A percentile compares a stretch with the other conserved stretches of the same genome.
phyloP scores from a whole-genome alignment of 2,888 invertebrate genomes.

The Eucriotettix oculatus region DNA sequence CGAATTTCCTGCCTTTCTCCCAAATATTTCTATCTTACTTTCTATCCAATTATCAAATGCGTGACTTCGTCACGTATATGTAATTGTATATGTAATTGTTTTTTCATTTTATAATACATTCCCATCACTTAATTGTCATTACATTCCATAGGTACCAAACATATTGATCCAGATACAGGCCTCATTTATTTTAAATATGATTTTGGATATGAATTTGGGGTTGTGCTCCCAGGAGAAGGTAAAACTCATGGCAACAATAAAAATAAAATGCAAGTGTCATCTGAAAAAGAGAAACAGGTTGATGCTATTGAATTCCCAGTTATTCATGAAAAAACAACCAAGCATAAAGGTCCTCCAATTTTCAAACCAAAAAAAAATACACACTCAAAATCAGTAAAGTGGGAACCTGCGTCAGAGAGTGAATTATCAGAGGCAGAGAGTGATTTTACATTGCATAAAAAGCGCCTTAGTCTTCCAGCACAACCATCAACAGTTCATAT shows the following conservation, averaged over 20 bases:
- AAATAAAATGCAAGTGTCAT: slow-evolving; percentile 9
- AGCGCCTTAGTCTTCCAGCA: slow-evolving; percentile 28
- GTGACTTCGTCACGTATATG: too few species aligned
- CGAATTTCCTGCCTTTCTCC: too few species aligned
- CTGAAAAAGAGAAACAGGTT: slow-evolving; percentile 32
- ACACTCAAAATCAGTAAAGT: slow-evolving; percentile 33
- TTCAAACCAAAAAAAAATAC: slow-evolving; percentile 28
- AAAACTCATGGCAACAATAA: slow-evolving; percentile 25
- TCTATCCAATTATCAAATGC: too few species aligned
- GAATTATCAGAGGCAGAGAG: slow-evolving; percentile 42
- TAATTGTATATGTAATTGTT: too few species aligned
- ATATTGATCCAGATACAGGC: slow-evolving; percentile 57
- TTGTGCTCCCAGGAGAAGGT: slow-evolving; percentile 49
- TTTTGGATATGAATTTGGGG: slow-evolving; percentile 63
- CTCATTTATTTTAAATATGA: slow-evolving; percentile 68
- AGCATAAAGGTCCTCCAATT: slow-evolving; percentile 19
- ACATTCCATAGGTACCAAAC: slow-evolving; percentile 43
- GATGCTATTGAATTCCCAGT: slow-evolving; percentile 49
- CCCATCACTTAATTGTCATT: too few species aligned
- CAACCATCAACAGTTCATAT: slow-evolving; percentile 18
- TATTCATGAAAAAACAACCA: slow-evolving; percentile 40
- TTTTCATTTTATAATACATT: slow-evolving; percentile 1
- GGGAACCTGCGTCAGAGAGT: slow-evolving; percentile 44
- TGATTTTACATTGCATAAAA: slow-evolving; percentile 16
- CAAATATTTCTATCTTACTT: too few species aligned